A percentile compares a stretch with the other conserved stretches of the same genome.
phyloP scores from a whole-genome alignment of 1,140 invertebrate genomes.

The Pachypsylla venusta region DNA sequence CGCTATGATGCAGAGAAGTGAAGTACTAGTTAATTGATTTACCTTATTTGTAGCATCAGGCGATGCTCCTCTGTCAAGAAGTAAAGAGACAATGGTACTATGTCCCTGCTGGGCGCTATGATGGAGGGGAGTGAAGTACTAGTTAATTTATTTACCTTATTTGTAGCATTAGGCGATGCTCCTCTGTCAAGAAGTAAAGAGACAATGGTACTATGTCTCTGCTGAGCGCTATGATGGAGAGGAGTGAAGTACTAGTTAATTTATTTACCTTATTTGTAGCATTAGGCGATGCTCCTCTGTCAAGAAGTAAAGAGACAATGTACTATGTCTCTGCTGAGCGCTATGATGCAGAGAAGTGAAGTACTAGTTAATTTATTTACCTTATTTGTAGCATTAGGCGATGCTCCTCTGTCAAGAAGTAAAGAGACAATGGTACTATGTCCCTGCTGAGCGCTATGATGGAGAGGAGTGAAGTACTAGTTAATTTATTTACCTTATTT shows the following conservation, averaged over 20 bases:
- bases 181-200: conserved; percentile 84
- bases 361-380: conserved; percentile 66
- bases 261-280: conserved; percentile 76
- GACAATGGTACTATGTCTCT: conserved; percentile 92
- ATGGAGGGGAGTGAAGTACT: conserved; percentile 92
- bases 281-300: conserved; percentile 91
- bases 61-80: conserved; percentile 88
- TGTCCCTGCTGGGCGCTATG: conserved; percentile 98
- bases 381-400: conserved; percentile 81
- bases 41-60: conserved; percentile 86
- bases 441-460: conserved; percentile 96
- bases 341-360: conserved; percentile 97
- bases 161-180: conserved; percentile 87
- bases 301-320: conserved; percentile 87
- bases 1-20: conserved; percentile 93
- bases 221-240: conserved; percentile 94
- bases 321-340: conserved; percentile 94
- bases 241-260: conserved; percentile 86
- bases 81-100: conserved; percentile 80
- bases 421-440: conserved; percentile 90
- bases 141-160: conserved; percentile 68
- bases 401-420: conserved; percentile 86
- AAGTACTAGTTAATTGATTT: conserved; percentile 74
- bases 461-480: conserved; percentile 83
- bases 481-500: conserved; percentile 58